Base-by-base conservation (phyloP, 2,113 vertebrate species). In the Scartelaos histophorus region DNA sequence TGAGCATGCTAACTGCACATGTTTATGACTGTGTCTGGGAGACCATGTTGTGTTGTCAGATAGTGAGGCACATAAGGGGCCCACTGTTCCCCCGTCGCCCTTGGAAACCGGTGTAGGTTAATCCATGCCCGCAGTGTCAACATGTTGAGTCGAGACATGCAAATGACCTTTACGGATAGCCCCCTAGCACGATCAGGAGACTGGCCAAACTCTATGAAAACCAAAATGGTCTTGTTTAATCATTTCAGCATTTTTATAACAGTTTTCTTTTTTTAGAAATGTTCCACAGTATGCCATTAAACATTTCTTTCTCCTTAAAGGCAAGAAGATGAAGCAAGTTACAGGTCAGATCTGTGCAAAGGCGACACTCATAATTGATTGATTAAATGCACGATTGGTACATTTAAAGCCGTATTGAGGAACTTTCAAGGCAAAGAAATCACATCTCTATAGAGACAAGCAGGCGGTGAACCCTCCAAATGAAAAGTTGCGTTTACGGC, bases 31-130 rank as follows among this genome's bases (percentile, higher is more conserved):
- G 19, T 43, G 61, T 64, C 34, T 38, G 34, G 29, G 34, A 64
- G 6, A 38, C 16, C 29, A 19, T 34, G 16, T 29, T 38, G 57
- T 29, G 25, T 61, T 61, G 58, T 34, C 24, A 25, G 25, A 61
- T 34, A 61, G 24, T 43, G 16, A n/a, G 61, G 61, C 34, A n/a
- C 34, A 64, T 34, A 35, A 38, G 61, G 61, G 34, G 34, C 61
- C 29, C 61, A 43, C 25, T 64, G 58, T 61, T 34, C 58, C 58
- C 58, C 15, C 13, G 61, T 43, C 34, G 61, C 61, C 61, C 61
- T 64, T 64, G 61, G 61, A 64, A 64, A 64, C 61, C 34, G 3
- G 34, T 64, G 61, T 64, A 64, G 61, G 61, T 64, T 64, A 64
- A 64, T 64, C 61, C 34, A 43, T 19, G 34, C 61, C 34, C 16